Base-by-base conservation (phyloP, 37 sponge, comb jelly and placozoan genomes). In the Beroe ovata region DNA sequence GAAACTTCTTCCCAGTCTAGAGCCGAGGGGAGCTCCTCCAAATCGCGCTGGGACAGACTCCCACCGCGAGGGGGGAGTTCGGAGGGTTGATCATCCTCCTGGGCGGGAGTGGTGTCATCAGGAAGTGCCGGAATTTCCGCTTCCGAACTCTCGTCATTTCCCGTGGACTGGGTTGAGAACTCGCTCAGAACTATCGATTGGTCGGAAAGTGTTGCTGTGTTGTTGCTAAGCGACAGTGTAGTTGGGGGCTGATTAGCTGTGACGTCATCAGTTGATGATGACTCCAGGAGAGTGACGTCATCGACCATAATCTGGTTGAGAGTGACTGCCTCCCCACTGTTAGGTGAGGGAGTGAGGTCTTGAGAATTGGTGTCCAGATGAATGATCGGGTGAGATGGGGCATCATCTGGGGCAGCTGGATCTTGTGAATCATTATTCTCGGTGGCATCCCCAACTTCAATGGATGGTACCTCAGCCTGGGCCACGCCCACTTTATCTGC, bases 1-100 rank as follows among this genome's bases (percentile, higher is more conserved):
- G 84, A 77, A 25, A 77, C 84, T 30, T 66, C 69, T 33, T 66
- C 69, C 69, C 69, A 66, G 30, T 66, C 69, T 33, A 66, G 69
- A 4, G 36, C 69, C 1, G 69, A 34, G 8, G 69, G 69, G 34
- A 30, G 69, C 35, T 66, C 35, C 69, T 66, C 69, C 16, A 66
- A 33, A 30, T 66, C 30, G 1, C 25, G 1, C 36, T 66, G 69
- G 34, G 69, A 26, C 16, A 66, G 25, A 1, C 4, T 66, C 14
- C 33, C 36, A 1, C 69, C 36, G 36, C 18, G 16, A n/a, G n/a
- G n/a, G n/a, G n/a, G n/a, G 32, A 66, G 29, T 4, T 6, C 18
- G 34, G 35, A 47, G 11, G 54, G 11, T 6, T 47, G 6, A 47
- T 47, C 11, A 6, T 47, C 54, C 54, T 16, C 11, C 11, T 6